Percentiles rank a stretch among this genome's conserved stretches.
These are phyloP conservation scores for Acronicta aceris DNA, from an alignment of 2,888 invertebrate genomes.

Conservation along the genomic window DNA sequence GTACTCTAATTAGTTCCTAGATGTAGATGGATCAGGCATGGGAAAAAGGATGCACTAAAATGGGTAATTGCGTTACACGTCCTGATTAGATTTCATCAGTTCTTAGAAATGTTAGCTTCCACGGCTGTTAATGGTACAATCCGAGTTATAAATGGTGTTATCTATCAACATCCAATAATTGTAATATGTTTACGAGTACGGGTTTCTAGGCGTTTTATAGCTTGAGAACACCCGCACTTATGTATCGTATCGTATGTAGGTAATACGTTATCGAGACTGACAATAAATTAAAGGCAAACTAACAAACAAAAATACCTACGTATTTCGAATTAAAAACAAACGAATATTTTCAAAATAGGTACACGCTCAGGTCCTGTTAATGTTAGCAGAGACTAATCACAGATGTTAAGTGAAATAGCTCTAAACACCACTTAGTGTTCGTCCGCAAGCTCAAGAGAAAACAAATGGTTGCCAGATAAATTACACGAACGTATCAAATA, in stretches of 20 bases:
- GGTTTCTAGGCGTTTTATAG: constrained; percentile 48
- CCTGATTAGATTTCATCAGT: constrained; percentile 42
- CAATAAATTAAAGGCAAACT: constrained; percentile 27
- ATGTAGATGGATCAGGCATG: constrained; percentile 18
- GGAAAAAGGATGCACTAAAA: constrained; percentile 56
- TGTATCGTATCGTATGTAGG: constrained; percentile 27
- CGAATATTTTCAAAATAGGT: constrained; percentile 17
- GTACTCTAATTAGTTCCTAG: constrained; percentile 48
- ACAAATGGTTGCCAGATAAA: constrained; percentile 50
- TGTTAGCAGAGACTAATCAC: constrained; percentile 46
- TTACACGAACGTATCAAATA: constrained; percentile 51
- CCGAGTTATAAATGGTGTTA: constrained; percentile 44
- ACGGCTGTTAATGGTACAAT: constrained; percentile 43
- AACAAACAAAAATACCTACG: constrained; percentile 19
- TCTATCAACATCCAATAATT: constrained; percentile 45
- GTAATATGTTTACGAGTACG: constrained; percentile 55
- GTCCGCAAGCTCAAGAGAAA: constrained; percentile 37
- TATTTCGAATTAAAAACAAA: constrained; percentile 22
- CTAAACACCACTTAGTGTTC: constrained; percentile 48
- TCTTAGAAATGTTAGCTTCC: constrained; percentile 24
- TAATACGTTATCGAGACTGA: constrained; percentile 31
- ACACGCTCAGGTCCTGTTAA: constrained; percentile 9
- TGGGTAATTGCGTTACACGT: constrained; percentile 38
- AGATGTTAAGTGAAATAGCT: constrained; percentile 44
- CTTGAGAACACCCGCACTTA: constrained; percentile 35